Conservation (phyloP, 2,113 vertebrate genomes). For the Protomyctophum bolini region DNA sequence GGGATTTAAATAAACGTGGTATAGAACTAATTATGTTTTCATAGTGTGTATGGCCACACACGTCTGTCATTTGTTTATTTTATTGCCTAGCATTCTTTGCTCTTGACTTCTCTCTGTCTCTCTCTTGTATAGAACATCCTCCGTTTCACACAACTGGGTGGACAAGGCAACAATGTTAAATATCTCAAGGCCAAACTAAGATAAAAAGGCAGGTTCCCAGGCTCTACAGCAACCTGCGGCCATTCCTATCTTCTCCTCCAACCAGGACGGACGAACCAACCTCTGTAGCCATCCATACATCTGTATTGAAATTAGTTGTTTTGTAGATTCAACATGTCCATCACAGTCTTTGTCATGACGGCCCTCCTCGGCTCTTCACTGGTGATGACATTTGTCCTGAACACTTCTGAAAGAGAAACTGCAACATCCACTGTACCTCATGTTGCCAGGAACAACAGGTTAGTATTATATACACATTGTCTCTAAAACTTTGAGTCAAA, state of each 20-base stretch:
- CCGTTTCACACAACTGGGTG: conserved; percentile 66
- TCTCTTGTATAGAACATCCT: too few relatives aligned
- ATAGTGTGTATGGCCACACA: too few relatives aligned
- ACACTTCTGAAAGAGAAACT: conserved; percentile 44
- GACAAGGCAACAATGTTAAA: conserved; percentile 76
- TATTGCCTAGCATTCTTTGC: too few relatives aligned
- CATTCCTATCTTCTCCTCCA: conserved; percentile 33
- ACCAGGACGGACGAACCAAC: conserved; percentile 19
- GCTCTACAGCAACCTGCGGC: conserved; percentile 48
- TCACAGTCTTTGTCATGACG: conserved; percentile 15
- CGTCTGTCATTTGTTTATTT: too few relatives aligned
- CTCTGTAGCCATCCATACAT: neutral
- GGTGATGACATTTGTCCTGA: conserved; percentile 61
- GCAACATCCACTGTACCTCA: conserved; percentile 4
- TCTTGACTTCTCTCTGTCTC: too few relatives aligned
- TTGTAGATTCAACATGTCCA: conserved; percentile 53
- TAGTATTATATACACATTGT: conserved; percentile 24
- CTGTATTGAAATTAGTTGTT: neutral
- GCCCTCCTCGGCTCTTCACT: conserved; percentile 59
- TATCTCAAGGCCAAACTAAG: conserved; percentile 80
- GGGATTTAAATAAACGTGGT: too few relatives aligned
- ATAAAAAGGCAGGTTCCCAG: conserved; percentile 81
- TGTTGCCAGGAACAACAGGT: conserved; percentile 54
- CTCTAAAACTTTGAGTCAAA: neutral
- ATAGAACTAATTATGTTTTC: too few relatives aligned